Evolutionary conservation across 2,797 vertebrate species (phyloP), one percentile per base, ranked within the genome.

Genomic region (Crenichthys baileyi): DNA sequence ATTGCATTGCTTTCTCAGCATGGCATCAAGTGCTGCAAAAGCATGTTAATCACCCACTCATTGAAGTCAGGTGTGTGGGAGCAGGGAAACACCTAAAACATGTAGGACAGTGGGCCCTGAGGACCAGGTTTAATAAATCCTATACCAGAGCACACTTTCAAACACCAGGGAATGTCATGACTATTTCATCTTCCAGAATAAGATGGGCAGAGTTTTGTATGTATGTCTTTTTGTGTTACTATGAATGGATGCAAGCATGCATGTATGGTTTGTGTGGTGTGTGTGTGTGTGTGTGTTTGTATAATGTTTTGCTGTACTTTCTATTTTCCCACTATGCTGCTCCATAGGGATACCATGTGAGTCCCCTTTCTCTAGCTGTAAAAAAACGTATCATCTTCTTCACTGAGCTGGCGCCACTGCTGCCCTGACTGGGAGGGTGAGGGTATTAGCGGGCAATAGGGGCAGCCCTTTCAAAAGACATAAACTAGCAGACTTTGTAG

Each of bases 291-390:
- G 89, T 81, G 91, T 92, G 93, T 91, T 91, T 94, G 90, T 94
- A 91, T 95, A 95, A 96, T 95, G 92, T 95, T 95, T 91, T 96
- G 91, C 94, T 96, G 94, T 96, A 95, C 94, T 96, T 95, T 96
- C 94, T 96, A 95, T 96, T 92, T 95, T 94, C 95, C 95, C 94
- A 95, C 94, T 95, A 95, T 92, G 95, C 95, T 96, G 95, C 95
- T 94, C 93, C 94, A 87, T 96, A 96, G 95, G 95, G 95, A 96
- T 94, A 93, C 94, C 95, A 96, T 95, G 95, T 96, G 95, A 96
- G 95, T 96, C 91, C 94, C 94, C 91, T 90, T 93, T 96, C 95
- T 95, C 89, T 93, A 93, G 95, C 94, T 86, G 89, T 94, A 95
- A 91, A 94, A 50, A 75, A 85, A 92, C 87, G 82, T 90, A 85